A percentile compares a stretch with the other conserved stretches of the same genome.
Conservation (phyloP, 2,888 invertebrate species). For the Diplolepis rosae region DNA sequence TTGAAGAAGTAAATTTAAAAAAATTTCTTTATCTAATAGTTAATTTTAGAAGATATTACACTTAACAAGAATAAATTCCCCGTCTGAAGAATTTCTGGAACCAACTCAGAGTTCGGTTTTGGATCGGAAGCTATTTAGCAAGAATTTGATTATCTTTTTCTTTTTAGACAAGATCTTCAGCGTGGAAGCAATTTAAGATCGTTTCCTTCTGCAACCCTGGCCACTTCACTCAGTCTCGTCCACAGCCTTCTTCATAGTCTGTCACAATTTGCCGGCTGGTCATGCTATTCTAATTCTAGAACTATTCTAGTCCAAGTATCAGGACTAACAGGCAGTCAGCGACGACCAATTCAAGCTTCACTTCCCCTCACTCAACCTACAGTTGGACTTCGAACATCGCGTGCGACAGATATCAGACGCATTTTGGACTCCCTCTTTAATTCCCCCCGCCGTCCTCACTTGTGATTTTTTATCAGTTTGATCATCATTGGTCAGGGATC, state of each 20-base stretch:
- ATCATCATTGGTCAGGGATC: background rate
- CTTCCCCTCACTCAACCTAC: slow-evolving; percentile 51
- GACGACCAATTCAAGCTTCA: slow-evolving; percentile 35
- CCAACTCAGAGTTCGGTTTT: slow-evolving; percentile 18
- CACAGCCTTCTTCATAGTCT: background rate
- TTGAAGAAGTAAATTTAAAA: too few relatives aligned
- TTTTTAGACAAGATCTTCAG: slow-evolving; percentile 12
- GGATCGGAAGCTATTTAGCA: slow-evolving; percentile 11
- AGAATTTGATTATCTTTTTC: slow-evolving; percentile 19
- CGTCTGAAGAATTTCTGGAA: background rate
- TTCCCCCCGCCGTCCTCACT: background rate
- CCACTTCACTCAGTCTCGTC: slow-evolving; percentile 11
- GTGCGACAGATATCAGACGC: slow-evolving; percentile 59
- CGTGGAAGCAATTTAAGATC: slow-evolving; percentile 9
- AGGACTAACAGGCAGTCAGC: slow-evolving; percentile 41
- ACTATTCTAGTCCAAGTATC: slow-evolving; percentile 57
- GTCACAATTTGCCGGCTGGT: slow-evolving; percentile 13
- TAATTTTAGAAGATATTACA: too few relatives aligned
- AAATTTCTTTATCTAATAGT: too few relatives aligned
- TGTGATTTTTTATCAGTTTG: background rate
- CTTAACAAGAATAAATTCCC: too few relatives aligned
- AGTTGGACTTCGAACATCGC: slow-evolving; percentile 64
- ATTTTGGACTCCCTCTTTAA: slow-evolving; percentile 42
- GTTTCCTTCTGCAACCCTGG: slow-evolving; percentile 16
- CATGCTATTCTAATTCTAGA: slow-evolving; percentile 59